A percentile compares a stretch with the other conserved stretches of the same genome.
Evolutionary conservation across 2,797 vertebrate genomes (phyloP).

Genomic region (Prionace glauca): DNA sequence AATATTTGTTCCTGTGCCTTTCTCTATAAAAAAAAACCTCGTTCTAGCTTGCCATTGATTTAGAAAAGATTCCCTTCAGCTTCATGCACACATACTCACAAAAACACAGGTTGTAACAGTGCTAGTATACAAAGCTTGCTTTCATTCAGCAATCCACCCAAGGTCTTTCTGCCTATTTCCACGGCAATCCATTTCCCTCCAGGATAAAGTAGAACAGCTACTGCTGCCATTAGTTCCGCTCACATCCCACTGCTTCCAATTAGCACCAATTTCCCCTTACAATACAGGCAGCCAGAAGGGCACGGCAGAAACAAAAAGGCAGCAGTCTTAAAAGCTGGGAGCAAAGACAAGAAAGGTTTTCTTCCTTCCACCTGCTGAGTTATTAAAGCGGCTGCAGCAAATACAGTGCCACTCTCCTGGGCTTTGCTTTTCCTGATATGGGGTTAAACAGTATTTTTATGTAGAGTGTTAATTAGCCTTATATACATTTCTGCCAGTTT

Average conservation of each 20-base stretch:
- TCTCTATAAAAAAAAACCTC: conserved; percentile 22
- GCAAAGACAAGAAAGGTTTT: conserved; percentile 41
- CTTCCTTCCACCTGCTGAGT: conserved; percentile 38
- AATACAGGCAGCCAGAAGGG: conserved; percentile 46
- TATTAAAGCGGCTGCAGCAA: conserved; percentile 38
- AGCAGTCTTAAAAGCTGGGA: conserved; percentile 41
- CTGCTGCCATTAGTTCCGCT: conserved; percentile 46
- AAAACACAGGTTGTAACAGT: conserved; percentile 41
- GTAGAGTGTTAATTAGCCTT: conserved; percentile 11
- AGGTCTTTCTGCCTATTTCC: conserved; percentile 44
- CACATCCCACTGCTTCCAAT: conserved; percentile 50
- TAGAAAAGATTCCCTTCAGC: conserved; percentile 39
- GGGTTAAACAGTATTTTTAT: background rate
- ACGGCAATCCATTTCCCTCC: conserved; percentile 44
- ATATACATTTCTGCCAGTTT: background rate
- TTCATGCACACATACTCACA: conserved; percentile 36
- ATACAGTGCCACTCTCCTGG: background rate
- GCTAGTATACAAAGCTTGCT: conserved; percentile 44
- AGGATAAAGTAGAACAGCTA: conserved; percentile 45
- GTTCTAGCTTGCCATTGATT: conserved; percentile 33
- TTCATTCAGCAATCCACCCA: conserved; percentile 43
- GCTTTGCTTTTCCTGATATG: background rate
- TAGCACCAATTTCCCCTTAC: conserved; percentile 51
- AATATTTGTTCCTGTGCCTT: conserved; percentile 40
- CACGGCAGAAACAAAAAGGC: conserved; percentile 42